Base-by-base conservation (phyloP, 2,113 vertebrate genomes). In the Genyomyrus donnyi region DNA sequence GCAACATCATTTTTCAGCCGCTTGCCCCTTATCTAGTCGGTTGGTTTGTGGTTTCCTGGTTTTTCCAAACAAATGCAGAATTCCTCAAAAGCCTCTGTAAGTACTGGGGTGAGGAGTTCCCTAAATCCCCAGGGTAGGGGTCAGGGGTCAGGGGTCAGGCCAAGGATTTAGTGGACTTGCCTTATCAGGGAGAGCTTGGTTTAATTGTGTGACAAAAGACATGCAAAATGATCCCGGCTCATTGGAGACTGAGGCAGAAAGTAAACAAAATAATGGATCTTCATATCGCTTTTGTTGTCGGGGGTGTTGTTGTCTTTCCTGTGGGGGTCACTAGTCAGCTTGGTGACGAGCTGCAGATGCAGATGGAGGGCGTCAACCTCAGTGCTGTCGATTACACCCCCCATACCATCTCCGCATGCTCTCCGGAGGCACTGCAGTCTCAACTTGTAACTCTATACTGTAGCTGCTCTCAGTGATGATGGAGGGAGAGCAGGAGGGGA, bases 301-400 rank as follows among this genome's bases (percentile, higher is more conserved):
- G 89, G 39, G 77, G 24, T 77, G 24, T 85, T 89, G 56, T 19
- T 88, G 17, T 15, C 10, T 35, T 42, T 48, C 91, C 91, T 94
- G 93, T 52, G 13, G 92, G 92, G 93, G 92, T 92, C 93, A 88
- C 94, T 91, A 92, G 90, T 90, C 21, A n/a, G 88, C 87, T 91
- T 77, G 93, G 91, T 94, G 95, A 95, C 93, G 92, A 94, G 91
- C 93, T 93, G 92, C 94, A 95, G 93, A 94, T 94, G 93, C 95
- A 96, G 95, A 95, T 96, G 95, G 94, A 93, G 93, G 94, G 91
- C 95, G 95, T 96, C 95, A 95, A 39, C 48, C 52, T 70, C 90
- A 91, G 92, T 90, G 91, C 92, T 92, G 94, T 91, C 95, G 94
- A 95, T 95, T 95, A 95, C 91, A 84, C 91, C 49, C 48, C 91